These are phyloP conservation scores for Lumbricus terrestris DNA, from an alignment of 2,888 invertebrate genomes.

Conservation along the genomic window DNA sequence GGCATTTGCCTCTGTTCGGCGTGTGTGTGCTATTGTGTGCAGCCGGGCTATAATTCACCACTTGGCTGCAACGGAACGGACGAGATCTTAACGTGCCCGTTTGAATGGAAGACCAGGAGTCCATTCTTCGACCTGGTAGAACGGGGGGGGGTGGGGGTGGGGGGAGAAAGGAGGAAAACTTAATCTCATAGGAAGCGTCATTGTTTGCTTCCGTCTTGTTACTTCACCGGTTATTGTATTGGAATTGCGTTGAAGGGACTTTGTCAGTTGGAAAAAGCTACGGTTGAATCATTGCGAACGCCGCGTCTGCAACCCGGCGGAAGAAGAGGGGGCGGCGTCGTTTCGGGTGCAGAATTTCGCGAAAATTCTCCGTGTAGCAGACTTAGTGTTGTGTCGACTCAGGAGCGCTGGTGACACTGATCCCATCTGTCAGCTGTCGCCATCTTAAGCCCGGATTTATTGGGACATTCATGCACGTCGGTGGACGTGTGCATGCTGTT, in stretches of 20 bases:
- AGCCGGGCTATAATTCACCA: constrained; percentile 3
- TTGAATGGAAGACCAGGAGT: neutral
- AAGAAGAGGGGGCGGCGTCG: no score
- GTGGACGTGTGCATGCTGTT: constrained; percentile 5
- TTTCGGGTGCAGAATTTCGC: neutral
- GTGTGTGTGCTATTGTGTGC: neutral
- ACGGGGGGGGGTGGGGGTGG: no score
- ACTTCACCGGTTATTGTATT: neutral
- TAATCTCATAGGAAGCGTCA: constrained; percentile 3
- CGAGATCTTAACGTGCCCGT: neutral
- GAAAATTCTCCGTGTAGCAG: neutral
- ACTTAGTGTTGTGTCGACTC: neutral
- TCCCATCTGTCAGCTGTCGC: constrained; percentile 16
- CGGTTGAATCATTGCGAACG: neutral
- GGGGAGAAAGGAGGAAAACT: neutral
- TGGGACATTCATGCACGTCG: neutral
- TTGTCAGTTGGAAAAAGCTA: neutral
- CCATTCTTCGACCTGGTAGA: neutral
- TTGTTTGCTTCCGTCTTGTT: neutral
- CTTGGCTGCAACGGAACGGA: neutral
- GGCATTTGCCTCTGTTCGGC: neutral
- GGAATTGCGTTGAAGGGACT: neutral
- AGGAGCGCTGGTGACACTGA: neutral
- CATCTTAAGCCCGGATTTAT: constrained; percentile 16
- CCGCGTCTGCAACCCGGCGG: neutral